These are phyloP conservation scores for Okamejei kenojei DNA, from an alignment of 2,797 vertebrate species.

Conservation along the genomic window DNA sequence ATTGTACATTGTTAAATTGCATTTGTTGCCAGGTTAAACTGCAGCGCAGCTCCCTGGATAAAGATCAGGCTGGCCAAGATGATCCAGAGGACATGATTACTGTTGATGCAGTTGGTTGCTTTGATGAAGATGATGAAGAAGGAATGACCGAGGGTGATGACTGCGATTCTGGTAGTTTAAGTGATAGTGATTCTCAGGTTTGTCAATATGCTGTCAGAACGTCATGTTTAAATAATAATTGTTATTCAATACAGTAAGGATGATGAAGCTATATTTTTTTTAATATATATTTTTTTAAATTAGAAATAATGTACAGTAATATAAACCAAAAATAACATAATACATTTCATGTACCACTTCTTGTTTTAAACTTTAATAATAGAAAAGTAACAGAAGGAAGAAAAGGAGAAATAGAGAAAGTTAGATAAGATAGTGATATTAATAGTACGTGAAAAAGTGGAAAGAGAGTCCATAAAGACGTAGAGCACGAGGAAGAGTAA, in stretches of 20 bases:
- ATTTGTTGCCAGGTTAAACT: constrained; percentile 17
- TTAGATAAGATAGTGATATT: too few species aligned
- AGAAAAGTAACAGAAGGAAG: too few species aligned
- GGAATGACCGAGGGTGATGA: constrained; percentile 63
- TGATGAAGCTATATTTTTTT: neutral
- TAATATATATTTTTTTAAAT: too few species aligned
- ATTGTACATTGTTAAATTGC: neutral
- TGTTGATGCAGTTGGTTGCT: constrained; percentile 72
- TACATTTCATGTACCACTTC: too few species aligned
- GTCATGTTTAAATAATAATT: neutral
- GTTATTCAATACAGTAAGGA: neutral
- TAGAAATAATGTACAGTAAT: too few species aligned
- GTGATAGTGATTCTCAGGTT: constrained; percentile 36
- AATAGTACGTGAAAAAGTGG: too few species aligned
- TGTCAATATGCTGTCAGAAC: neutral
- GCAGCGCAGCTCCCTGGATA: constrained; percentile 47
- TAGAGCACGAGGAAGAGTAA: too few species aligned
- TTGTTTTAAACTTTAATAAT: too few species aligned
- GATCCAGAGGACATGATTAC: constrained; percentile 71
- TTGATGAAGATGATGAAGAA: constrained; percentile 67
- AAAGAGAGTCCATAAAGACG: too few species aligned
- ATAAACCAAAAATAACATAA: too few species aligned
- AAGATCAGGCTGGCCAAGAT: constrained; percentile 62
- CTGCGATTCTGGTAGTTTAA: constrained; percentile 36
- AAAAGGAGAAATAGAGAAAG: too few species aligned